Percentiles rank a stretch among this genome's conserved stretches.
These are phyloP conservation scores for Nomada fabriciana DNA, from an alignment of 2,888 invertebrate genomes.

Conservation along the genomic window DNA sequence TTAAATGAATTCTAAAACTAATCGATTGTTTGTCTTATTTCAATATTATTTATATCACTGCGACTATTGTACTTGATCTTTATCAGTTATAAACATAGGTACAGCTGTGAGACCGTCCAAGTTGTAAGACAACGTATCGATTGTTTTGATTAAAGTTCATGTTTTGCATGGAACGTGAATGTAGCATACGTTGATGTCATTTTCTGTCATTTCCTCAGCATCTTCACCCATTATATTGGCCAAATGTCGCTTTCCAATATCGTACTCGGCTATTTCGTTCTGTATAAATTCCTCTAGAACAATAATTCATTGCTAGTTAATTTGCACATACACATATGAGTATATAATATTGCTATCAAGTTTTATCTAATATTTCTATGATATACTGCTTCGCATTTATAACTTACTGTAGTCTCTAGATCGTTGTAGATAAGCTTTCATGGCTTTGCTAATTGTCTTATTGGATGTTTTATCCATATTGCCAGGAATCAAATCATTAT, in stretches of 20 bases:
- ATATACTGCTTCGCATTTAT: not conserved
- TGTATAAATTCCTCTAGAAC: conserved; percentile 91
- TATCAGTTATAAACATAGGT: not conserved
- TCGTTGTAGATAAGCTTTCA: conserved; percentile 94
- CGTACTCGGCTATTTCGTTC: conserved; percentile 91
- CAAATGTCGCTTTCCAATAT: conserved; percentile 96
- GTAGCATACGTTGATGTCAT: conserved; percentile 91
- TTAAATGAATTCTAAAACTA: not conserved
- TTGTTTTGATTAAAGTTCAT: not conserved
- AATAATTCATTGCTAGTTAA: conserved; percentile 24
- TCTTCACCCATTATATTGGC: conserved; percentile 99
- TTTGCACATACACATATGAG: not conserved
- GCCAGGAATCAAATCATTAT: not conserved
- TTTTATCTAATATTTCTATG: not conserved
- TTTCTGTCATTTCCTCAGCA: conserved; percentile 94
- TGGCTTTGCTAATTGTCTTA: conserved; percentile 92
- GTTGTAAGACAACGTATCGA: conserved; percentile 20
- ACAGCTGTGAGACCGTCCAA: conserved; percentile 11
- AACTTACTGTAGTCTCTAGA: conserved; percentile 89
- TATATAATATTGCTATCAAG: not conserved
- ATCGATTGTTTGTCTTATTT: conserved; percentile 2
- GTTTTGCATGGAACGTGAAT: not conserved
- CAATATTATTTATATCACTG: conserved; percentile 78
- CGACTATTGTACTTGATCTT: not conserved
- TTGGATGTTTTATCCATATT: not conserved